These are phyloP conservation scores for Hyposoter didymator DNA, from an alignment of 2,888 invertebrate genomes.

Conservation along the genomic window DNA sequence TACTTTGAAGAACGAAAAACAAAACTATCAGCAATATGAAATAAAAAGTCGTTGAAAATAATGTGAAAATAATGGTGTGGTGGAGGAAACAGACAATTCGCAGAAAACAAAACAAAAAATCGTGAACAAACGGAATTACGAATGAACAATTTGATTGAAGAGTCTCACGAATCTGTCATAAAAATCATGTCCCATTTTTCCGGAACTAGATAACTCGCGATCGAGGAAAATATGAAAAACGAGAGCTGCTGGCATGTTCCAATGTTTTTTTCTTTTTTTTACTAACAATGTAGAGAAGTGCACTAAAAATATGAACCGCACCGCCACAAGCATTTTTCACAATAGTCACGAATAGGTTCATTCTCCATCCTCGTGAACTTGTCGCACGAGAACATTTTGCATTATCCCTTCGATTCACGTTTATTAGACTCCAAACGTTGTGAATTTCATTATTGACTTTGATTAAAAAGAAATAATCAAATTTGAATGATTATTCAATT, in stretches of 20 bases:
- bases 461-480: constrained; percentile 27
- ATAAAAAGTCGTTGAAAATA: background rate
- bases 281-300: background rate
- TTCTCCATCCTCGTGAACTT: constrained; percentile 60
- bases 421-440: constrained; percentile 5
- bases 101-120: too few species aligned
- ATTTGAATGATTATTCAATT: constrained; percentile 3
- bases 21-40: background rate
- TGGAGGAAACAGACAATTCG: too few species aligned
- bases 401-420: constrained; percentile 48
- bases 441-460: too few species aligned
- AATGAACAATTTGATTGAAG: background rate
- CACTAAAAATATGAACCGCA: background rate
- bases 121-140: background rate
- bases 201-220: constrained; percentile 26
- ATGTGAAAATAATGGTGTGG: background rate
- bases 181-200: constrained; percentile 48
- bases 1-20: background rate
- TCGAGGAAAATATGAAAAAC: background rate
- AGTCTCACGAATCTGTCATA: constrained; percentile 34
- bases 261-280: constrained; percentile 15
- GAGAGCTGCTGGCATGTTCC: background rate
- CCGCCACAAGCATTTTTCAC: constrained; percentile 37
- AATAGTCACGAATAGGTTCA: constrained; percentile 63
- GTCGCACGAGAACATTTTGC: constrained; percentile 69